Evolutionary conservation across 2,113 vertebrate genomes (phyloP), one percentile per base, ranked within the genome.

Genomic region (Silurus asotus): DNA sequence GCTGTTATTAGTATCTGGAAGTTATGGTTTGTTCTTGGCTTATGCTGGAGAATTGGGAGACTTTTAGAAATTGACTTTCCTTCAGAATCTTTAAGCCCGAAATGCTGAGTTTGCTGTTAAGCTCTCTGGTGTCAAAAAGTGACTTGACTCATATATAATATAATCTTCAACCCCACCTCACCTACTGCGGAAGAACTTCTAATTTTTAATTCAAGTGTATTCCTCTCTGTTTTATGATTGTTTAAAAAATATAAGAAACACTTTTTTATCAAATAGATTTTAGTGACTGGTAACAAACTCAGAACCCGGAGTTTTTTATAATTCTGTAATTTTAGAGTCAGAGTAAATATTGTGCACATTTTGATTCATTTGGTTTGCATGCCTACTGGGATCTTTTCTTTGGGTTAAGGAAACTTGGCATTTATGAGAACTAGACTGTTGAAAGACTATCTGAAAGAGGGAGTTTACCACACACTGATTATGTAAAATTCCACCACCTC

Each of bases 331-430:
- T 51, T 76, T 49, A 76, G 37, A 37, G 51, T 62, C 56, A 69
- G 15, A 84, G 76, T 70, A 20, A 55, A 81, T 65, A 87, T 69
- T 85, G 48, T 49, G 51, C 82, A 87, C 69, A 82, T 87, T 88
- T 93, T 93, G 91, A 94, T 94, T 92, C 92, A 93, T 94, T 92
- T 89, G 91, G 53, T 90, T 92, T 91, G 85, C 79, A 17, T 82
- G 91, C 90, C 91, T 92, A 90, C 90, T 92, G 91, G 86, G 90
- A 92, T 91, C 87, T 93, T 85, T 75, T 91, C 78, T 91, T 90
- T 72, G 58, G 82, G 59, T 64, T 88, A 72, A 86, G 48, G 85
- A 76, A 56, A 58, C 78, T 81, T 84, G 51, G 53, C 23, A 81
- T 84, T 77, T 59, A 65, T 84, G 72, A 87, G 49, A 61, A 86